These are phyloP conservation scores for Acrossocheilus wenchowensis DNA, from an alignment of 2,797 vertebrate species.

Conservation along the genomic window DNA sequence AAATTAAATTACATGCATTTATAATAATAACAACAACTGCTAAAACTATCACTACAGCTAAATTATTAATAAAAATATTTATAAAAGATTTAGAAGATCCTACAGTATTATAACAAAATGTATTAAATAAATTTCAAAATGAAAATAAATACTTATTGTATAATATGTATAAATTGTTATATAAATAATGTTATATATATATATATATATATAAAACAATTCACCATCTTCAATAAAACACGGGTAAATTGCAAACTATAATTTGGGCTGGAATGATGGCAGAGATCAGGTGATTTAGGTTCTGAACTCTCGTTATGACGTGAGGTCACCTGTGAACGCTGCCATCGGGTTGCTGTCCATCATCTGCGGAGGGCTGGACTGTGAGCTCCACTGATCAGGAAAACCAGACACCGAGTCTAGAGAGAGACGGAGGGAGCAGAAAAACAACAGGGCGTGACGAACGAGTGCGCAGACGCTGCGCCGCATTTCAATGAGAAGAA, in stretches of 20 bases:
- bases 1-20: background rate
- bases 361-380: slow-evolving; percentile 62
- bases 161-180: no score
- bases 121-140: background rate
- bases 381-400: slow-evolving; percentile 67
- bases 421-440: slow-evolving; percentile 19
- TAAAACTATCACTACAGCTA: background rate
- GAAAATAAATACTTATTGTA: background rate
- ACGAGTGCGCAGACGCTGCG: background rate
- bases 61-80: background rate
- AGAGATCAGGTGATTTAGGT: background rate
- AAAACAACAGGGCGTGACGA: background rate
- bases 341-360: slow-evolving; percentile 69
- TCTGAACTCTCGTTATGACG: background rate
- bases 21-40: background rate
- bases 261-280: background rate
- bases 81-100: background rate
- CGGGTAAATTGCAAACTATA: background rate
- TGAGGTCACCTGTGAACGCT: slow-evolving; percentile 69
- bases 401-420: slow-evolving; percentile 70
- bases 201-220: no score
- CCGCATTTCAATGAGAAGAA: slow-evolving; percentile 28
- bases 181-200: no score
- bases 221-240: no score
- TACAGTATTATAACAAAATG: background rate